These are phyloP conservation scores for Labeo rohita DNA, from an alignment of 2,113 vertebrate genomes.

Conservation along the genomic window DNA sequence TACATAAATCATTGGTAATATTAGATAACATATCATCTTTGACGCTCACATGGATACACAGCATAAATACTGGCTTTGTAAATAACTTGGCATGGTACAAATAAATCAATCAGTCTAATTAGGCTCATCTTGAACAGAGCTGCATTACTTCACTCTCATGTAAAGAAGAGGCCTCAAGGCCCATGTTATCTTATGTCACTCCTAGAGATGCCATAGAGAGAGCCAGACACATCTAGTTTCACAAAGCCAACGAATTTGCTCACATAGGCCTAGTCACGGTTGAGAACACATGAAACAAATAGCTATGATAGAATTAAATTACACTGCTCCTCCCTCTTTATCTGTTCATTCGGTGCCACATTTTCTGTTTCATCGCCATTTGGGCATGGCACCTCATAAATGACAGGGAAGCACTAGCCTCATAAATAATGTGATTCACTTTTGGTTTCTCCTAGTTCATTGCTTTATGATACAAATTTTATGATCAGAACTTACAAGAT, in stretches of 20 bases:
- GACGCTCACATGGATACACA: neutral
- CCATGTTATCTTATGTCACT: neutral
- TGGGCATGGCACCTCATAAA: neutral
- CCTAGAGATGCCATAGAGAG: neutral
- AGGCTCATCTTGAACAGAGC: neutral
- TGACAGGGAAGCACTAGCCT: neutral
- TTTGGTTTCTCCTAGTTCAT: no score
- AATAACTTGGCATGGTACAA: neutral
- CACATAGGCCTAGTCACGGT: neutral
- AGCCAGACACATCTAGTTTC: neutral
- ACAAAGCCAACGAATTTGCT: neutral
- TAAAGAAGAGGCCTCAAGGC: neutral
- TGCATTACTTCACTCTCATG: neutral
- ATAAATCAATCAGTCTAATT: conserved; percentile 13
- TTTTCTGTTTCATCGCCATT: neutral
- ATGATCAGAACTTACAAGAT: neutral
- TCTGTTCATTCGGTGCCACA: neutral
- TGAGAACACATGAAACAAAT: neutral
- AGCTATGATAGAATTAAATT: neutral
- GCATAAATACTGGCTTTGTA: neutral
- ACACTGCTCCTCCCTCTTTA: neutral
- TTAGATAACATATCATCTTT: neutral
- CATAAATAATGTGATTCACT: neutral
- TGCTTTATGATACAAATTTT: neutral
- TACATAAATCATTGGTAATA: neutral